Conservation (phyloP, 2,113 vertebrate species). For the Asarcornis scutulata region DNA sequence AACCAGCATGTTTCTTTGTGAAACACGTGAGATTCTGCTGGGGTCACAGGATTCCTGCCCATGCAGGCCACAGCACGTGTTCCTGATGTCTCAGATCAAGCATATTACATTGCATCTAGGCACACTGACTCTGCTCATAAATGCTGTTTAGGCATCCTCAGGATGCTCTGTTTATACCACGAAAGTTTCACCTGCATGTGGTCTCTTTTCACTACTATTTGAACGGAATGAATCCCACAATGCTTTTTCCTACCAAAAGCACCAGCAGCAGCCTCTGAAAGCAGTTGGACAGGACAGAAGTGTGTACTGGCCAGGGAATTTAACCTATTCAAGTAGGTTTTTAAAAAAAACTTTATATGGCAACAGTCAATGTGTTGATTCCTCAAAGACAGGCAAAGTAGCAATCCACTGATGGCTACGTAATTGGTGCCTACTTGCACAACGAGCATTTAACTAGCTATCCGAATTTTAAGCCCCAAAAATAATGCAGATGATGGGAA, state of each 20-base stretch:
- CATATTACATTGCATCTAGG: not conserved
- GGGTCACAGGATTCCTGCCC: not conserved
- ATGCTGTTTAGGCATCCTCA: not conserved
- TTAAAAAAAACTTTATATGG: not conserved
- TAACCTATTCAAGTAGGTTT: not conserved
- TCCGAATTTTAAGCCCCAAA: not conserved
- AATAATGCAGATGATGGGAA: not conserved
- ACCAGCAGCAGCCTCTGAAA: not conserved
- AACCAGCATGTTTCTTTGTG: not conserved
- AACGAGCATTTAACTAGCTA: not conserved
- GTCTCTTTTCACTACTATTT: not conserved
- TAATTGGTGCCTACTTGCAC: not conserved
- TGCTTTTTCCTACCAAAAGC: not conserved
- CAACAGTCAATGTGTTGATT: not conserved
- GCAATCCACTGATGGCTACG: not conserved
- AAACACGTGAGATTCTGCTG: not conserved
- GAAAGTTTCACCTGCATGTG: not conserved
- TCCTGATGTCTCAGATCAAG: not conserved
- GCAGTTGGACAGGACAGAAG: not conserved
- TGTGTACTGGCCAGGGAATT: not conserved
- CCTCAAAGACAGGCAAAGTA: not conserved
- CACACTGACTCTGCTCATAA: not conserved
- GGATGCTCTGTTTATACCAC: not conserved
- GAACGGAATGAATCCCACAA: not conserved
- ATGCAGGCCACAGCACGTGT: fast-evolving